Evolutionary conservation across 2,888 invertebrate genomes (phyloP), one percentile per base, ranked within the genome.

Genomic region (Cancer borealis): DNA sequence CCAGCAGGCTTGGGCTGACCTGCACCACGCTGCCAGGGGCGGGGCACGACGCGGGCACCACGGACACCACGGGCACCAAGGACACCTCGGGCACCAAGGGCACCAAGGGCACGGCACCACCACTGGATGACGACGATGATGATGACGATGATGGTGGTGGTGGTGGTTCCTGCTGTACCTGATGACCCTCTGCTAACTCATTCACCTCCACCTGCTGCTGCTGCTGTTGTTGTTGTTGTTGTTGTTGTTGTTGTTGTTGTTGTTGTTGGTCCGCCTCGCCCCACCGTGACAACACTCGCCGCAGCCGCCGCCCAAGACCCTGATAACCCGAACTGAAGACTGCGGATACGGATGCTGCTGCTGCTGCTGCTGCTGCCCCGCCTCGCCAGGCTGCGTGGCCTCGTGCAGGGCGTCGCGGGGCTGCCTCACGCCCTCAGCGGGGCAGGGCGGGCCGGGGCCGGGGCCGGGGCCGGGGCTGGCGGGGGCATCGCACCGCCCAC

Each of bases 251-350:
- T 49, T 60, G 14, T 66, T 45, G 92, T 66, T 88, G 73, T 39
- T 60, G 46, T 3, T 12, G 84, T 30, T 91, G 91, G n/a, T 47
- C 30, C 0, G 46, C 46, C 17, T 93, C 93, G 45, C 89, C 88
- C 93, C 93, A 93, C 21, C 73, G 88, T 4, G 47, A 73, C 79
- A 93, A 73, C 14, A 79, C 46, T 79, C 73, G 45, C 46, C 89
- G 66, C 12, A 93, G 93, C 21, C 89, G 88, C 73, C 87, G 88
- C 1, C 93, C 89, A 21, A 93, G 39, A 14, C 73, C 73, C 30
- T 73, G 73, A 17, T 88, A 88, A 30, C 73, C 47, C 93, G 88
- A 54, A 14, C 21, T 12, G 45, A 45, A 3, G 21, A 39, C 39
- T 91, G 54, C 39, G 26, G n/a, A n/a, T n/a, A 10, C 88, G 8